Conservation (phyloP, 2,113 vertebrate genomes). For the Vulpes vulpes region DNA sequence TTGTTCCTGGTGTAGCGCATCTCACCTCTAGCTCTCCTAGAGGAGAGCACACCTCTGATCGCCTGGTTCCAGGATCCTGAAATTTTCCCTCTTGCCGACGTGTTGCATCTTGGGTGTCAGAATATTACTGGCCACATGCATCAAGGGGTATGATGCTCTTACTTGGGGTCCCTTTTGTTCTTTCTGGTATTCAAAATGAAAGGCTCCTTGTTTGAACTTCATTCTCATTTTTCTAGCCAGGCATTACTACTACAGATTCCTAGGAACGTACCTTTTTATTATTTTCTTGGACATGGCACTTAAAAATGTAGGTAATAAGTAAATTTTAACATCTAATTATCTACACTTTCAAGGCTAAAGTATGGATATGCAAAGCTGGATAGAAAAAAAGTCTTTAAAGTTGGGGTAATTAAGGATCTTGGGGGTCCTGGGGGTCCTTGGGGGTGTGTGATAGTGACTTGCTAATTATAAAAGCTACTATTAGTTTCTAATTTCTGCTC, state of each 20-base stretch:
- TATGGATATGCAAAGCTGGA: neutral
- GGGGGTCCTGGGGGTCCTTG: neutral
- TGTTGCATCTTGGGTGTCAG: neutral
- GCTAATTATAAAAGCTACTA: neutral
- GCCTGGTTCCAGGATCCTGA: neutral
- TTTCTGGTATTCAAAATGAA: neutral
- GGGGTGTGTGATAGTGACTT: neutral
- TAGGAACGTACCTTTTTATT: neutral
- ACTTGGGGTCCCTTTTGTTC: neutral
- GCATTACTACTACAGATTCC: neutral
- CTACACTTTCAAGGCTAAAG: neutral
- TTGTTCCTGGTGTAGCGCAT: too few relatives aligned
- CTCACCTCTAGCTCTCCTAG: neutral
- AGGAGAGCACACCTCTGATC: fast-evolving
- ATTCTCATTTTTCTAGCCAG: neutral
- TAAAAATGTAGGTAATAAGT: neutral
- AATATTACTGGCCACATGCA: neutral
- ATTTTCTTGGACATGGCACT: neutral
- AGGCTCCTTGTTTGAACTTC: neutral
- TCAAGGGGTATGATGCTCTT: neutral
- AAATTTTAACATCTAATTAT: neutral
- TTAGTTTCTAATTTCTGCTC: neutral
- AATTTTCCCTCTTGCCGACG: neutral
- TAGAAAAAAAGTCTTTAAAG: neutral
- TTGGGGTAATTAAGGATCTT: neutral